Base-by-base conservation (phyloP, 1,140 invertebrate genomes). In the Leptinotarsa texana region DNA sequence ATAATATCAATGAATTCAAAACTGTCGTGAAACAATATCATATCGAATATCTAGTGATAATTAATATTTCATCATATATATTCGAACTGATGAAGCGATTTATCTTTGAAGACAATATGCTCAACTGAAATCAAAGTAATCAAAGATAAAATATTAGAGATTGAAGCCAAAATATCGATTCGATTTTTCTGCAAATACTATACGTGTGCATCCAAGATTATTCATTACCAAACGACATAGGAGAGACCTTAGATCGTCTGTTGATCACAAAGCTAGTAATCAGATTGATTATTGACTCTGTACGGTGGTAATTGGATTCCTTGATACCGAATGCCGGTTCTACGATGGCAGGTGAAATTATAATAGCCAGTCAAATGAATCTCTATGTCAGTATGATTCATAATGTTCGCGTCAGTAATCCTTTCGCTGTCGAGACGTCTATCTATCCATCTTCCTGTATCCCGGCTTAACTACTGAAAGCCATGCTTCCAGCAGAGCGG, bases 321-420 rank as follows among this genome's bases (percentile, higher is more conserved):
- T 22, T 67, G 17, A 42, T 67, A 15, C 17, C 15, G 24, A 67
- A 67, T 6, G 15, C 65, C 65, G 17, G 17, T 65, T 24, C 1
- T n/a, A 42, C 22, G 5, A 18, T 13, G 42, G 24, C 27, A 67
- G 65, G 65, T 67, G 27, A n/a, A 67, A 67, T 33, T 24, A 67
- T 67, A 67, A 67, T 67, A 67, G 33, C 18, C 47, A 72, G 63
- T 71, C 63, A 77, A 73, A 15, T 75, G 77, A 79, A 79, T 77
- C 78, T 51, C 72, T 70, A 24, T 75, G 78, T 79, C 78, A 75
- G 75, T 77, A 79, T 79, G 78, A 79, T 79, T 79, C 78, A 79
- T 79, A 79, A 77, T 79, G 76, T 76, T 69, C 65, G 70, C 75
- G 75, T 79, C 78, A 79, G 72, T 79, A 79, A 75, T 77, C 77